phyloP scores from a whole-genome alignment of 2,113 vertebrate species.

The Calidris pugnax region DNA sequence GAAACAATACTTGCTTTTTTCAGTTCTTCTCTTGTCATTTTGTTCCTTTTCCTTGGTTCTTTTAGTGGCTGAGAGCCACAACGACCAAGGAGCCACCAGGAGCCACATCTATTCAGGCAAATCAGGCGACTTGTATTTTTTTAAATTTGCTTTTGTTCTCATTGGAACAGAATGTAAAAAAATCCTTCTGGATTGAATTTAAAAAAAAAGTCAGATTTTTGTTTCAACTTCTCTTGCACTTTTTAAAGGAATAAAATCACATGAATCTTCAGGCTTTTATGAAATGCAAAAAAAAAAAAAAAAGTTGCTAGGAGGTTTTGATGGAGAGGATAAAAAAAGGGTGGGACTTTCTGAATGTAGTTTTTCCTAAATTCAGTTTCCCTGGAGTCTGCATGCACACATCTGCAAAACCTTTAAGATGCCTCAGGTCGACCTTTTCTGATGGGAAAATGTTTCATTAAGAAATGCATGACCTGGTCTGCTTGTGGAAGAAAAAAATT shows the following conservation, averaged over 20 bases:
- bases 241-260: neutral
- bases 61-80: neutral
- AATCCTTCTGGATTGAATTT: neutral
- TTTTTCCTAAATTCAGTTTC: neutral
- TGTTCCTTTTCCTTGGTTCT: neutral
- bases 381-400: neutral
- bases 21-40: neutral
- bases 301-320: neutral
- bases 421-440: neutral
- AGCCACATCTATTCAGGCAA: neutral
- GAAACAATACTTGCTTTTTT: neutral
- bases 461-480: neutral
- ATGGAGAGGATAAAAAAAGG: neutral
- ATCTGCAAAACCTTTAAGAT: neutral
- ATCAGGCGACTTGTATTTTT: neutral
- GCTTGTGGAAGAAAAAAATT: neutral
- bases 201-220: neutral
- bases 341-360: neutral
- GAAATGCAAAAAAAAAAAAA: neutral
- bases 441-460: neutral
- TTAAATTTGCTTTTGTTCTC: neutral
- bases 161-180: neutral
- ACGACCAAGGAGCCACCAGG: neutral
- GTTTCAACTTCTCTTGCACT: neutral
- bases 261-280: neutral